These are phyloP conservation scores for Patella ulyssiponensis DNA, from an alignment of 2,888 invertebrate genomes.

Conservation along the genomic window DNA sequence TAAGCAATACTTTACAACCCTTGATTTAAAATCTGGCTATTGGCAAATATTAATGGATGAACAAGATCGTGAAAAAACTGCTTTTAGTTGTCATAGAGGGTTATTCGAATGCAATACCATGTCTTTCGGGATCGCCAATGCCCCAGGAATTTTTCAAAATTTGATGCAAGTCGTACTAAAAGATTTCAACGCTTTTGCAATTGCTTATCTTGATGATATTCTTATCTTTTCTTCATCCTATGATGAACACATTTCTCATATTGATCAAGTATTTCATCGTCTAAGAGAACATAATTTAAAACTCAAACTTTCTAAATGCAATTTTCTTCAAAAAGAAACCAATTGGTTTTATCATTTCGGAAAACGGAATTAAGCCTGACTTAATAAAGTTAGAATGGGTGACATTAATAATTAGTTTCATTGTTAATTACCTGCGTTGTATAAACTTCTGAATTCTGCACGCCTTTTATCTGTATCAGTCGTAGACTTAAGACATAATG, in stretches of 20 bases:
- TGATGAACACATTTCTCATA: neutral
- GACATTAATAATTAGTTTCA: too few relatives aligned
- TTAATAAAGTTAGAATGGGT: too few relatives aligned
- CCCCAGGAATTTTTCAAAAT: conserved; percentile 14
- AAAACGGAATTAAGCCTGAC: too few relatives aligned
- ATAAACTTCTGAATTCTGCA: too few relatives aligned
- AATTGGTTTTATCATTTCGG: neutral
- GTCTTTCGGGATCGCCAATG: conserved; percentile 19
- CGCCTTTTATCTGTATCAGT: too few relatives aligned
- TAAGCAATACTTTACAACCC: neutral
- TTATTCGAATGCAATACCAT: conserved; percentile 21
- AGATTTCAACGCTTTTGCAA: neutral
- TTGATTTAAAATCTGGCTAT: too few relatives aligned
- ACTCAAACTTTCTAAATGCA: conserved; percentile 15
- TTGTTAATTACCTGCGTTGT: too few relatives aligned
- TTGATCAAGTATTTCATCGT: conserved; percentile 7
- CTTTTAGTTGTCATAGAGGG: conserved; percentile 12
- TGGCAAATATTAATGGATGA: too few relatives aligned
- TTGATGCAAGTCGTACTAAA: conserved; percentile 20
- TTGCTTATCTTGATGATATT: too few relatives aligned
- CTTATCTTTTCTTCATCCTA: neutral
- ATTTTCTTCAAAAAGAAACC: conserved; percentile 7
- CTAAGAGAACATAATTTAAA: conserved; percentile 8
- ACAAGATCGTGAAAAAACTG: too few relatives aligned
- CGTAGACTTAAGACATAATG: too few relatives aligned